Evolutionary conservation across 2,113 vertebrate genomes (phyloP).

Genomic region (Trematocara unimaculatum): DNA sequence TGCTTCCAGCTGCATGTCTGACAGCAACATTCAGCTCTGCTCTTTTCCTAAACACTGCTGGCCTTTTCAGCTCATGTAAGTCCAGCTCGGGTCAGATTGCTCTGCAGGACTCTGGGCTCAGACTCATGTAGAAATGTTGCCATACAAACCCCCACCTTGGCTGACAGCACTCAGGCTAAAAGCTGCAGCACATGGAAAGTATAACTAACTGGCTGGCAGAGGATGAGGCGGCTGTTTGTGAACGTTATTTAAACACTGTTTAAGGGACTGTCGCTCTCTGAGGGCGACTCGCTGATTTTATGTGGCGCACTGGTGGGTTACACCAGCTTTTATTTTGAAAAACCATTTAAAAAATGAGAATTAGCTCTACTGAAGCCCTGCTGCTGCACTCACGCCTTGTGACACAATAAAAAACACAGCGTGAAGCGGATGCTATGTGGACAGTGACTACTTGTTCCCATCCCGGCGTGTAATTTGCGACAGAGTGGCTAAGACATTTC

Average conservation of each 20-base stretch:
- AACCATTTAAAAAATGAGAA: background rate
- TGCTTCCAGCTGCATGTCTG: background rate
- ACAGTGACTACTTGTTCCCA: conserved; percentile 1
- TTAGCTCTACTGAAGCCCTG: background rate
- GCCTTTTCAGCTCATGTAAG: background rate
- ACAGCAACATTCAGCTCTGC: background rate
- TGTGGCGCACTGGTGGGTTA: background rate
- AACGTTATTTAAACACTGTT: conserved; percentile 5
- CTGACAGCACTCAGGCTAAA: background rate
- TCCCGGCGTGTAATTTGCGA: background rate
- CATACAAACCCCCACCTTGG: conserved; percentile 12
- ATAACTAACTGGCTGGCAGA: conserved; percentile 37
- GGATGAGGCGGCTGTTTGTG: background rate
- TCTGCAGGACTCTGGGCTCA: background rate
- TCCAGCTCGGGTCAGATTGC: conserved; percentile 1
- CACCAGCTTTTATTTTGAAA: background rate
- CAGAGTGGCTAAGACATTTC: background rate
- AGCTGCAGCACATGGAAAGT: conserved; percentile 46
- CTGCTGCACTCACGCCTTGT: background rate
- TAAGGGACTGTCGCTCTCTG: background rate
- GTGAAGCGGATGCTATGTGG: background rate
- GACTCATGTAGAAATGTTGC: background rate
- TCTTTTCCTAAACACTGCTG: background rate
- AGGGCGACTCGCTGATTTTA: background rate
- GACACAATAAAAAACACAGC: background rate